Percentiles rank a stretch among this genome's conserved stretches.
Evolutionary conservation across 2,888 invertebrate species (phyloP).

Genomic region (Meteorus cinctellus): DNA sequence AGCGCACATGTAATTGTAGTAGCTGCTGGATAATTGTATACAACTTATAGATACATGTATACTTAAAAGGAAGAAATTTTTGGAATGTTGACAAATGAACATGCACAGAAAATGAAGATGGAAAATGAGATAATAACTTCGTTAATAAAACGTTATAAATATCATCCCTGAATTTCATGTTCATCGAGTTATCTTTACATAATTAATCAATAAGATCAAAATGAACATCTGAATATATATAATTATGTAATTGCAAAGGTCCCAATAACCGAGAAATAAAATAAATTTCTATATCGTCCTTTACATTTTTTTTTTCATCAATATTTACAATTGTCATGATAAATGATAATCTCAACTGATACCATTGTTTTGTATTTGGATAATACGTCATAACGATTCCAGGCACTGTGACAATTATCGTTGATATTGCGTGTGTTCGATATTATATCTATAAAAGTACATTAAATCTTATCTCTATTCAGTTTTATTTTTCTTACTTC

Average conservation of each 20-base stretch:
- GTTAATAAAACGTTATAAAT: slow-evolving; percentile 31
- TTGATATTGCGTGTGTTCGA: slow-evolving; percentile 37
- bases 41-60: background rate
- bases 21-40: background rate
- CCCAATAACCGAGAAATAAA: slow-evolving; percentile 45
- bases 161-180: slow-evolving; percentile 14
- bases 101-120: background rate
- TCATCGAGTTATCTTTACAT: slow-evolving; percentile 35
- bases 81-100: slow-evolving; percentile 42
- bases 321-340: slow-evolving; percentile 24
- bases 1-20: background rate
- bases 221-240: slow-evolving; percentile 45
- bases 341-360: slow-evolving; percentile 44
- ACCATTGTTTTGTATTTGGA: slow-evolving; percentile 33
- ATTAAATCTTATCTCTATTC: slow-evolving; percentile 9
- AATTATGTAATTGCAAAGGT: slow-evolving; percentile 61
- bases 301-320: slow-evolving; percentile 4
- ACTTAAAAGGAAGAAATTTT: slow-evolving; percentile 30
- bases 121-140: slow-evolving; percentile 16
- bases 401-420: slow-evolving; percentile 50
- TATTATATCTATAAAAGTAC: slow-evolving; percentile 15
- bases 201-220: slow-evolving; percentile 36
- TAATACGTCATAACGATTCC: slow-evolving; percentile 42
- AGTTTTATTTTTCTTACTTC: background rate
- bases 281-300: slow-evolving; percentile 10